phyloP scores from a whole-genome alignment of 2,888 invertebrate genomes.

The Melinaea menophilus region DNA sequence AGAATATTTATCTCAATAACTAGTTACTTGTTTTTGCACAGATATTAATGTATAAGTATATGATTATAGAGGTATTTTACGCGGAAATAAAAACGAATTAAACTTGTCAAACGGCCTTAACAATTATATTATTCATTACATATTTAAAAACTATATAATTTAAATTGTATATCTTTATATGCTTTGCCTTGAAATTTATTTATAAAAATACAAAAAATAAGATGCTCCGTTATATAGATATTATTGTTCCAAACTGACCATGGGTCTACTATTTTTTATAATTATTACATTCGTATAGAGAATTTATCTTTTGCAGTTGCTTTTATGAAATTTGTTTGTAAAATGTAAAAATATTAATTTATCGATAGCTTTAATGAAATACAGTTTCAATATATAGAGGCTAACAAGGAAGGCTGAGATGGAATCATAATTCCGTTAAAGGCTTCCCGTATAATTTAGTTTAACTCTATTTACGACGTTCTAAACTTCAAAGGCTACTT shows the following conservation, averaged over 20 bases:
- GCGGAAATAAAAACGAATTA: slow-evolving; percentile 12
- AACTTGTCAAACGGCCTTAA: slow-evolving; percentile 13
- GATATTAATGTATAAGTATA: not conserved
- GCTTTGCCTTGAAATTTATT: slow-evolving; percentile 1
- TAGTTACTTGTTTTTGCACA: too few relatives aligned
- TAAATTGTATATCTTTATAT: not conserved
- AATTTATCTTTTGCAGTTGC: too few relatives aligned
- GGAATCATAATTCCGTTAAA: slow-evolving; percentile 60
- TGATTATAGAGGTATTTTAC: slow-evolving; percentile 6
- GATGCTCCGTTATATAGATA: not conserved
- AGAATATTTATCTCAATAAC: too few relatives aligned
- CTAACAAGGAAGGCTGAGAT: slow-evolving; percentile 37
- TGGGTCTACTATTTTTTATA: too few relatives aligned
- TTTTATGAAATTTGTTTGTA: too few relatives aligned
- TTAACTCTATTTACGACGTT: slow-evolving; percentile 41
- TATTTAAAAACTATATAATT: slow-evolving; percentile 7
- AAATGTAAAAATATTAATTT: too few relatives aligned
- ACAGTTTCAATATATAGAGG: not conserved
- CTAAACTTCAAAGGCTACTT: slow-evolving; percentile 42
- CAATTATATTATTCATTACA: not conserved
- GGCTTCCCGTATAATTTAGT: slow-evolving; percentile 47
- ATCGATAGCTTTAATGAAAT: too few relatives aligned
- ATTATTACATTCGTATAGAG: too few relatives aligned
- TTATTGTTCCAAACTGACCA: not conserved
- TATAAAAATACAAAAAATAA: not conserved